Evolutionary conservation across 2,113 vertebrate species (phyloP).

Genomic region (Gallinago media): DNA sequence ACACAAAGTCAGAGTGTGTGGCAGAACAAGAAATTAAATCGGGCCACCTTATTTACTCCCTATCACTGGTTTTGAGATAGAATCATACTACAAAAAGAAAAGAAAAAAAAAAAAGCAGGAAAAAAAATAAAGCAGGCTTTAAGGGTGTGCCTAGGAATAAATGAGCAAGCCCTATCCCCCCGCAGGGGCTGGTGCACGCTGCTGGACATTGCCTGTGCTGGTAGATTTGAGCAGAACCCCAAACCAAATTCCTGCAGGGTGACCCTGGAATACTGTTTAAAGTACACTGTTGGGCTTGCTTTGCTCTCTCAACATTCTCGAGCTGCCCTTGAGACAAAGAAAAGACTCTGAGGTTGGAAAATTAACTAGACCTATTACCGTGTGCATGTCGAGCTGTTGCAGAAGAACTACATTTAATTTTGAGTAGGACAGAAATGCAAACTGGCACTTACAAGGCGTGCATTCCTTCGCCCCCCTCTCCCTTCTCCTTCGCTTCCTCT

Average conservation of each 20-base stretch:
- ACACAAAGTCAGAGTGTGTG: conserved; percentile 40
- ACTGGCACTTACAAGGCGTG: not conserved
- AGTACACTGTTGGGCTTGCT: not conserved
- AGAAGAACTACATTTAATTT: not conserved
- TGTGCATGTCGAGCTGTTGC: not conserved
- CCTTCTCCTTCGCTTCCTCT: not conserved
- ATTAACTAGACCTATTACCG: not conserved
- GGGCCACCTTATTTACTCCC: conserved; percentile 17
- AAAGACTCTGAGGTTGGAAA: not conserved
- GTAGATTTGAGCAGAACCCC: conserved; percentile 1
- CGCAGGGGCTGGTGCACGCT: not conserved
- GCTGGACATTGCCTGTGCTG: not conserved
- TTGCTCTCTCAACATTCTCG: not conserved
- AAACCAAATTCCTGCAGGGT: not conserved
- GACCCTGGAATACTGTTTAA: not conserved
- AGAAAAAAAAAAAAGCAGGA: not conserved
- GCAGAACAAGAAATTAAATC: conserved; percentile 50
- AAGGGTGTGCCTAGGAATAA: not conserved
- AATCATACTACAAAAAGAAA: not conserved
- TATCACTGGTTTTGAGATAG: not conserved
- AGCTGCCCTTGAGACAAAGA: not conserved
- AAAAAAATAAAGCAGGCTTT: not conserved
- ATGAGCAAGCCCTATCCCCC: not conserved
- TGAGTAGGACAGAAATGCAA: not conserved
- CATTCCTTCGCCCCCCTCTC: not conserved